A percentile compares a stretch with the other conserved stretches of the same genome.
These are phyloP conservation scores for Struthidea cinerea DNA, from an alignment of 2,113 vertebrate genomes.

Conservation along the genomic window DNA sequence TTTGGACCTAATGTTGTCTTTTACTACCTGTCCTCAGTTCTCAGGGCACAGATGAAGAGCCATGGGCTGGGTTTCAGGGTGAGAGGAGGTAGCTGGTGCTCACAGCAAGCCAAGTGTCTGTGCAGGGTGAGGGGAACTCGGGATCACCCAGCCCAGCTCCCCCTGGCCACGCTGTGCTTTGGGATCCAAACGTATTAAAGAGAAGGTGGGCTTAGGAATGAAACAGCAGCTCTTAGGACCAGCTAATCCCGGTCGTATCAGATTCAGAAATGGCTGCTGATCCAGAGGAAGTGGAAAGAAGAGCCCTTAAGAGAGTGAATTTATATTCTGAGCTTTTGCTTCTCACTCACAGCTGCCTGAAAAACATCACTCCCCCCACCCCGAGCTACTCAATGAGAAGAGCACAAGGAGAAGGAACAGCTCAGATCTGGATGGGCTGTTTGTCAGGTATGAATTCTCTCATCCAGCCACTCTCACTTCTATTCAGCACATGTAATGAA, in stretches of 20 bases:
- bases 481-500: conserved; percentile 68
- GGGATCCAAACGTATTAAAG: background rate
- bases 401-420: conserved; percentile 38
- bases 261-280: conserved; percentile 31
- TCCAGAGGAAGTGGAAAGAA: conserved; percentile 28
- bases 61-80: background rate
- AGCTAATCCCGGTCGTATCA: background rate
- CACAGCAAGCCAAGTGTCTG: background rate
- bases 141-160: background rate
- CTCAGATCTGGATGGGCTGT: conserved; percentile 56
- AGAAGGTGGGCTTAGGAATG: background rate
- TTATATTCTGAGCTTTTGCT: conserved; percentile 52
- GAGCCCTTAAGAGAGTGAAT: conserved; percentile 26
- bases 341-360: conserved; percentile 52
- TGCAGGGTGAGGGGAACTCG: fast-evolving
- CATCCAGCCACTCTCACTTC: conserved; percentile 60
- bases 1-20: background rate
- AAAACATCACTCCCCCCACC: background rate
- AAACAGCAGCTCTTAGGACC: background rate
- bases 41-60: background rate
- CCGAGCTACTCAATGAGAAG: conserved; percentile 30
- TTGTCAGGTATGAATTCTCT: conserved; percentile 68
- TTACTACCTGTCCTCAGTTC: background rate
- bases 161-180: fast-evolving
- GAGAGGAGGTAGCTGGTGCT: background rate